phyloP scores from a whole-genome alignment of 2,113 vertebrate species.

The Polyodon spathula region DNA sequence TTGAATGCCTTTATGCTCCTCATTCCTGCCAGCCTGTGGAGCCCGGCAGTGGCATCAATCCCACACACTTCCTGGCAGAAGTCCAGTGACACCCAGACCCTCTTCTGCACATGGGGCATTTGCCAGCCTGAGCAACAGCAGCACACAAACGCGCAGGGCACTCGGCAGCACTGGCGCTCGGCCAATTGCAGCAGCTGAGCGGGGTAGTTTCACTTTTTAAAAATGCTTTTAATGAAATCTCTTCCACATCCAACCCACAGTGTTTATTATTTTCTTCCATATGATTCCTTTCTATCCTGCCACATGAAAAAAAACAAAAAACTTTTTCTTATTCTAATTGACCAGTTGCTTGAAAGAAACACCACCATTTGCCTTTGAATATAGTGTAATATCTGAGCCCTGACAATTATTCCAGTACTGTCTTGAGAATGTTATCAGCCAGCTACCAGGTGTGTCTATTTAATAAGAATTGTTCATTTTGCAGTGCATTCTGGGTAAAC shows the following conservation, averaged over 20 bases:
- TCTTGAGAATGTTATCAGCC: conserved; percentile 72
- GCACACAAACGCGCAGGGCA: conserved; percentile 72
- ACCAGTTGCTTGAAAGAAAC: conserved; percentile 23
- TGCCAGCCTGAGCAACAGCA: conserved; percentile 72
- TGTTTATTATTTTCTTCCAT: conserved; percentile 24
- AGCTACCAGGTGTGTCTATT: conserved; percentile 66
- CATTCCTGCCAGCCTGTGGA: conserved; percentile 83
- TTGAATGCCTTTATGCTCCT: conserved; percentile 97
- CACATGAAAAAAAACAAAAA: background rate
- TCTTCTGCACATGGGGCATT: conserved; percentile 69
- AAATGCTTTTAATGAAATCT: conserved; percentile 28
- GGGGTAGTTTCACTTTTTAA: conserved; percentile 9
- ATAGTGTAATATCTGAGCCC: conserved; percentile 58
- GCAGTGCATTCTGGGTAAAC: conserved; percentile 63
- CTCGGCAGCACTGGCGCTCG: conserved; percentile 38
- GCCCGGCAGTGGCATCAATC: conserved; percentile 83
- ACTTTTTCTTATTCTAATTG: conserved; percentile 16
- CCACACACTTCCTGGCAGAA: conserved; percentile 81
- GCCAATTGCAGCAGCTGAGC: conserved; percentile 55
- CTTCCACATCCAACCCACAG: conserved; percentile 34
- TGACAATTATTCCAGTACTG: conserved; percentile 64
- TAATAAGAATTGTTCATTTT: conserved; percentile 63
- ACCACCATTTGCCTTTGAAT: conserved; percentile 60
- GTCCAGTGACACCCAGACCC: conserved; percentile 76
- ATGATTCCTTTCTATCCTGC: background rate